A percentile compares a stretch with the other conserved stretches of the same genome.
These are phyloP conservation scores for Nemotelus nigrinus DNA, from an alignment of 2,888 invertebrate species.

Conservation along the genomic window DNA sequence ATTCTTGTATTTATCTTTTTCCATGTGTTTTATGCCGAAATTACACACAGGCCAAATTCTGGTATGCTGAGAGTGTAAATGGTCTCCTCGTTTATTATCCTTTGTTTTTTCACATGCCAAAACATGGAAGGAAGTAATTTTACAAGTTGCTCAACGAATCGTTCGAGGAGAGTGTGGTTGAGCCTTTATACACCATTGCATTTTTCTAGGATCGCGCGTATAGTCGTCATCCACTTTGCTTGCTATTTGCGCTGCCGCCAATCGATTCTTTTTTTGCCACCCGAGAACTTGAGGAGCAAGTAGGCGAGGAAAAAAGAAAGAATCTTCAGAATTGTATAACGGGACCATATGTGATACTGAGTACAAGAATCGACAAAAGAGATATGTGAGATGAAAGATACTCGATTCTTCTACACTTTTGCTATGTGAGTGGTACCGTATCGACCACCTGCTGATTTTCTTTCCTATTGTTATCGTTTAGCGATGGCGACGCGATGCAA, in stretches of 20 bases:
- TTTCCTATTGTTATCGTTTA: constrained; percentile 27
- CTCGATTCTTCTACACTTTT: background rate
- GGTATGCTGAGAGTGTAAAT: too few species aligned
- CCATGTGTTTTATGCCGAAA: too few species aligned
- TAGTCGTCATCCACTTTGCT: too few species aligned
- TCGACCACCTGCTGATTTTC: constrained; percentile 40
- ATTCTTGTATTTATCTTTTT: too few species aligned
- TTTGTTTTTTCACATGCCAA: too few species aligned
- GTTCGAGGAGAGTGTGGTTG: too few species aligned
- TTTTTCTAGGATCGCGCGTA: background rate
- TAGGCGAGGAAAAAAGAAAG: constrained; percentile 12
- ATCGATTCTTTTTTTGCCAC: background rate
- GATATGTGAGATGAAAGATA: constrained; percentile 36
- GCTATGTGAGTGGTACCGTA: background rate
- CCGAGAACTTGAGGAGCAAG: background rate
- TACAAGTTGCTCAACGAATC: too few species aligned
- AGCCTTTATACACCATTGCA: background rate
- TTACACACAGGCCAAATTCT: too few species aligned
- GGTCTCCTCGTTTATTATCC: too few species aligned
- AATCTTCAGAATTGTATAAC: constrained; percentile 35
- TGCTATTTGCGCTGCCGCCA: too few species aligned
- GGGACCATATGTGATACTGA: constrained; percentile 40
- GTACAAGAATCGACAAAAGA: constrained; percentile 19
- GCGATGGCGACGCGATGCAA: too few species aligned
- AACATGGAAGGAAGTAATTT: too few species aligned